Evolutionary conservation across 2,888 invertebrate species (phyloP).

Genomic region (Drosophila kuntzei): DNA sequence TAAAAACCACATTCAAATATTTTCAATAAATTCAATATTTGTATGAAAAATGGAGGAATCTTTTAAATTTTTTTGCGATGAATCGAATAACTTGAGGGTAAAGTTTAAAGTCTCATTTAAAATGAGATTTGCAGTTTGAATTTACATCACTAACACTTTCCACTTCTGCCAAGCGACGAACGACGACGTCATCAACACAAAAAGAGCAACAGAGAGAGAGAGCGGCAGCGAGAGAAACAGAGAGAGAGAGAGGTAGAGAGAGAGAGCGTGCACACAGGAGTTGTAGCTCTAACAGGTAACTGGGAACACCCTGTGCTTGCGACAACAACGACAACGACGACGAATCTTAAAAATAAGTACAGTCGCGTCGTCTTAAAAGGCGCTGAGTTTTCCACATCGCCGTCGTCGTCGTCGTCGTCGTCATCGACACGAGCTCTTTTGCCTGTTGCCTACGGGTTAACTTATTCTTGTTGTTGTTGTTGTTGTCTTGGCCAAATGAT

Average conservation of each 20-base stretch:
- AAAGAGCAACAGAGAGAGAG: not conserved
- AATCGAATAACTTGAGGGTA: no score
- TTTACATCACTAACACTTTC: conserved; percentile 37
- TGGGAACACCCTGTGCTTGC: conserved; percentile 62
- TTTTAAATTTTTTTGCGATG: no score
- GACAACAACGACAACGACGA: conserved; percentile 20
- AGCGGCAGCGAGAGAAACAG: not conserved
- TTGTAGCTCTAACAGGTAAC: conserved; percentile 22
- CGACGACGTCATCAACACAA: conserved; percentile 42
- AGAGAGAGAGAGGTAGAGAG: conserved; percentile 3
- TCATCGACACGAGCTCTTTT: conserved; percentile 36
- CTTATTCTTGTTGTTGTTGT: conserved; percentile 15
- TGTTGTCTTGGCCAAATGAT: conserved; percentile 33
- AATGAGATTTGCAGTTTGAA: no score
- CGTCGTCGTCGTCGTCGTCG: conserved; percentile 34
- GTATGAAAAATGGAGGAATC: no score
- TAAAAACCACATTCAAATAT: no score
- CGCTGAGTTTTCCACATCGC: conserved; percentile 61
- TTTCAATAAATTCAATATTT: no score
- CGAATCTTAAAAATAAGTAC: conserved; percentile 50
- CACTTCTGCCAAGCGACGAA: conserved; percentile 37
- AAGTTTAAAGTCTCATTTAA: no score
- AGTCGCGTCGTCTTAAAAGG: conserved; percentile 57
- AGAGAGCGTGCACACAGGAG: conserved; percentile 36
- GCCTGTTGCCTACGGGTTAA: conserved; percentile 42